phyloP scores from a whole-genome alignment of 2,888 invertebrate genomes.

The Pelosia muscerda region DNA sequence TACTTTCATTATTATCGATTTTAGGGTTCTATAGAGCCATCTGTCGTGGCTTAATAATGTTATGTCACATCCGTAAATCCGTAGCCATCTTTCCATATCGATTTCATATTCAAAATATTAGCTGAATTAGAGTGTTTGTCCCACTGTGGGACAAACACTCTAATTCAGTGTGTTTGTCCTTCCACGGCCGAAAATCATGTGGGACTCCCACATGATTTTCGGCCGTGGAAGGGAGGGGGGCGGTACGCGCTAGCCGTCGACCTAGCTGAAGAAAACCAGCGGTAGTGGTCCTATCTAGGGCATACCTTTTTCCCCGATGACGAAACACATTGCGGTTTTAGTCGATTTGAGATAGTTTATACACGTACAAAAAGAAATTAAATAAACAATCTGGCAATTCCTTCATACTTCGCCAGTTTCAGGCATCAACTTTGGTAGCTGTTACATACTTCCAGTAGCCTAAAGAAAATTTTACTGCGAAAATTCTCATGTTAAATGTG shows the following conservation, averaged over 20 bases:
- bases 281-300: background rate
- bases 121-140: background rate
- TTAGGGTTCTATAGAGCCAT: background rate
- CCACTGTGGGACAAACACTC: too few species aligned
- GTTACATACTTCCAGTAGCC: slow-evolving; percentile 11
- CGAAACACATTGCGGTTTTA: background rate
- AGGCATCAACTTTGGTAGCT: slow-evolving; percentile 5
- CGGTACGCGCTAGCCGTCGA: background rate
- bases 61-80: background rate
- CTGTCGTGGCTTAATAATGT: background rate
- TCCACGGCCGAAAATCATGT: too few species aligned
- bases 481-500: slow-evolving; percentile 15
- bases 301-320: background rate
- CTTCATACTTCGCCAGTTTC: slow-evolving; percentile 8
- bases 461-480: slow-evolving; percentile 9
- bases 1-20: background rate
- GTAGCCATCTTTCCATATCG: background rate
- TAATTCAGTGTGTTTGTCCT: too few species aligned
- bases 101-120: background rate
- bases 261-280: background rate
- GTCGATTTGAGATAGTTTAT: too few species aligned
- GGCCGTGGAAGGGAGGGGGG: too few species aligned
- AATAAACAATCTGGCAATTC: background rate
- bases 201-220: too few species aligned
- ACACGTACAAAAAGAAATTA: background rate